Evolutionary conservation across 1,140 invertebrate species (phyloP).

Genomic region (Lerema accius): DNA sequence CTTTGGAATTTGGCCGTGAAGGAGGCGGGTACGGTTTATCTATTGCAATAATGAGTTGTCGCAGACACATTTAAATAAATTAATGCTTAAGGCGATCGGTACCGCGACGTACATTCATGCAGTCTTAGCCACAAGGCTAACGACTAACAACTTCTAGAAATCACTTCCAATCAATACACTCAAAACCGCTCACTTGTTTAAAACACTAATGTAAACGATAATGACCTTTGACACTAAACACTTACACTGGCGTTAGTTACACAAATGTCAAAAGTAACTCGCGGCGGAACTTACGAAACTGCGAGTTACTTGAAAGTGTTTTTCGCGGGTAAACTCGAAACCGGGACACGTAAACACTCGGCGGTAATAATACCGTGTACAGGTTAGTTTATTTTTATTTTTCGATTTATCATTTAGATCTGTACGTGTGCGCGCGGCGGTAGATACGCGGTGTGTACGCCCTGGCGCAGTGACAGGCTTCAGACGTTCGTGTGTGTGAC

Average conservation of each 20-base stretch:
- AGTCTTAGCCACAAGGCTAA: conserved; percentile 61
- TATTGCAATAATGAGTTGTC: conserved; percentile 55
- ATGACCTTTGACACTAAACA: conserved; percentile 67
- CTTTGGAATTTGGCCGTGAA: conserved; percentile 59
- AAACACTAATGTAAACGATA: conserved; percentile 47
- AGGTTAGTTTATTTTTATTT: conserved; percentile 25
- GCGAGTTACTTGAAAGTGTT: conserved; percentile 13
- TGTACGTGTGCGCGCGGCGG: conserved; percentile 60
- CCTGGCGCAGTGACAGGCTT: conserved; percentile 61
- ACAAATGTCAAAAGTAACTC: conserved; percentile 34
- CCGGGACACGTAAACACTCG: conserved; percentile 22
- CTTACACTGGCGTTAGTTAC: conserved; percentile 40
- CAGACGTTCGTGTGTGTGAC: conserved; percentile 58
- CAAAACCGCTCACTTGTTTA: conserved; percentile 62
- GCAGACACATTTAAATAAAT: conserved; percentile 65
- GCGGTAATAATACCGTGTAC: not conserved
- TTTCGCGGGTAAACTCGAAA: conserved; percentile 13
- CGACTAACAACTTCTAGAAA: conserved; percentile 59
- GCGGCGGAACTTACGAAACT: conserved; percentile 44
- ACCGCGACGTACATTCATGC: conserved; percentile 52
- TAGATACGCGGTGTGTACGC: conserved; percentile 62
- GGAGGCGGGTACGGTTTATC: conserved; percentile 44
- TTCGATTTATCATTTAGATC: conserved; percentile 31
- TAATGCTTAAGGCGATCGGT: conserved; percentile 51
- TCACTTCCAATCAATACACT: conserved; percentile 55